Percentiles rank a stretch among this genome's conserved stretches.
phyloP scores from a whole-genome alignment of 2,797 vertebrate species.

The Carduelis carduelis region DNA sequence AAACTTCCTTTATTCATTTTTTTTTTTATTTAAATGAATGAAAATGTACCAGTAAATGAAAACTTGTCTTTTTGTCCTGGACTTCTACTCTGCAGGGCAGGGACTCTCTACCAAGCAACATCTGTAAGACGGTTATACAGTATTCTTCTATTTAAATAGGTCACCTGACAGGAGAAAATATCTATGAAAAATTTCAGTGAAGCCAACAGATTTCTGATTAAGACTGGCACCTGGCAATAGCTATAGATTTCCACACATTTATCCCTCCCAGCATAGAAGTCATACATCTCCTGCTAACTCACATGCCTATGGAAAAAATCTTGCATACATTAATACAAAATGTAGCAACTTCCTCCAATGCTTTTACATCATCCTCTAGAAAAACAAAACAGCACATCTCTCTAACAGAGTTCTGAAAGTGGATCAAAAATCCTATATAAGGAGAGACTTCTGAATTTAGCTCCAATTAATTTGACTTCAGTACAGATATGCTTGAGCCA shows the following conservation, averaged over 20 bases:
- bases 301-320: not conserved
- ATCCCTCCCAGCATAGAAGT: not conserved
- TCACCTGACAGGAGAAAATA: constrained; percentile 13
- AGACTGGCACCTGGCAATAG: constrained; percentile 14
- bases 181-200: not conserved
- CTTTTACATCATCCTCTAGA: not conserved
- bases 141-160: constrained; percentile 37
- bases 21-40: not conserved
- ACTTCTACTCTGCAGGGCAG: not conserved
- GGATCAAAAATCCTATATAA: constrained; percentile 42
- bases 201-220: constrained; percentile 16
- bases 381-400: not conserved
- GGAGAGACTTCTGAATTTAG: constrained; percentile 40
- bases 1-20: not conserved
- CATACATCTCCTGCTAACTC: not conserved
- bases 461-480: constrained; percentile 40
- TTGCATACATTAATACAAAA: not conserved
- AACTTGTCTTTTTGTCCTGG: not conserved
- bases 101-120: not conserved
- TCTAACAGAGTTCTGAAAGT: constrained; percentile 6
- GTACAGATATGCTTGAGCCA: constrained; percentile 3
- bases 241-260: not conserved
- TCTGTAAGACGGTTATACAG: not conserved
- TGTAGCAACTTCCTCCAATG: not conserved
- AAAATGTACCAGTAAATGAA: not conserved